Evolutionary conservation across 2,113 vertebrate species (phyloP), one percentile per base, ranked within the genome.

Genomic region (Cyprinodon tularosa): DNA sequence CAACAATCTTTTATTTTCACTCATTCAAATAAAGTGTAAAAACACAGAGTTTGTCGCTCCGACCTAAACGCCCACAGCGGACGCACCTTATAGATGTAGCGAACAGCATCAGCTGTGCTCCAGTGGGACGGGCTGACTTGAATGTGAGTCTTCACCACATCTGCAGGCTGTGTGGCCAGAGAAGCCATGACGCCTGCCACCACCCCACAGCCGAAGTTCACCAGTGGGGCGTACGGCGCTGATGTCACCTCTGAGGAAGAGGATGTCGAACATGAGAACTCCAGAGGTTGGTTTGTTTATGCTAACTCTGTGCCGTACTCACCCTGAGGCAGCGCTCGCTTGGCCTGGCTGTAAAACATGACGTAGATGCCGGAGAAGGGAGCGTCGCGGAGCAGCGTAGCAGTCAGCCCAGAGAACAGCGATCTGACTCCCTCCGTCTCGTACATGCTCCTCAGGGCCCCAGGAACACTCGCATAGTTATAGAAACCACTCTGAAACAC

Each of bases 321-420:
- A 97, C 94, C 96, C 89, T 63, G 93, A 82, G 86, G 94, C 17
- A 95, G 83, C 1, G 94, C 20, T 40, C 78, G 93, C 93, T 96
- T 98, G 88, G 96, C 93, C 92, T 99, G 96, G 14, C 94, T 97
- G 90, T 99, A 99, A 90, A 99, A 97, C 97, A 99, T 99, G 88
- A 99, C 93, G 76, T 99, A 99, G 89, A 99, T 97, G 67, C 98
- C 98, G 0, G 98, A 99, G 84, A 99, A 99, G 0, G 98, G 98
- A 0, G 97, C 97, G 0, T 99, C 98, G 12, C 98, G 92, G 17
- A 99, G 95, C 71, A 99, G 93, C 0, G 98, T 99, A 2, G 97
- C 97, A 0, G 96, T 96, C 72, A 99, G 93, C 22, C 98, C 98
- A 0, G 96, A 96, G 92, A 98, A 99, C 85, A 99, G 95, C 71